phyloP scores from a whole-genome alignment of 2,113 vertebrate species.

The Microtus oregoni region DNA sequence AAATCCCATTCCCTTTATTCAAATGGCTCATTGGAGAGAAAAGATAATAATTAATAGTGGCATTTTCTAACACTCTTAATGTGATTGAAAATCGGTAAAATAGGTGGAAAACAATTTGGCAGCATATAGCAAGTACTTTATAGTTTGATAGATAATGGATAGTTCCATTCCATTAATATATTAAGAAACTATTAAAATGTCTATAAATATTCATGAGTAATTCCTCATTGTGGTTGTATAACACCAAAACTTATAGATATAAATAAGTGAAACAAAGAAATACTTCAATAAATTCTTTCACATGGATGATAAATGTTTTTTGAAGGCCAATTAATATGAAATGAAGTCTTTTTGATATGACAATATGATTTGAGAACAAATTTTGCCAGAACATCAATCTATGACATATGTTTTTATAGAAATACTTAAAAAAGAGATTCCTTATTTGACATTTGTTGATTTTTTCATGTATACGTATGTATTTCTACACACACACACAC shows the following conservation, averaged over 20 bases:
- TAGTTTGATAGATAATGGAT: constrained; percentile 6
- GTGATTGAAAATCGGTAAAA: constrained; percentile 55
- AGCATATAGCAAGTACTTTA: neutral
- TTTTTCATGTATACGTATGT: neutral
- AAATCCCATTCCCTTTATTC: constrained; percentile 6
- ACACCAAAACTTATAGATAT: constrained; percentile 3
- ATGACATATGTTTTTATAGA: neutral
- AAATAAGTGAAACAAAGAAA: neutral
- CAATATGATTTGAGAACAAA: neutral
- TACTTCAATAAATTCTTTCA: neutral
- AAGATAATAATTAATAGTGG: constrained; percentile 46
- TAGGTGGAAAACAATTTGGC: constrained; percentile 56
- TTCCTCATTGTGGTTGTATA: constrained; percentile 1
- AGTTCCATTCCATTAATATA: constrained; percentile 34
- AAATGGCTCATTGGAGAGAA: constrained; percentile 36
- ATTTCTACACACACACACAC: neutral
- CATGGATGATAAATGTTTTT: neutral
- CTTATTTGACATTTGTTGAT: neutral
- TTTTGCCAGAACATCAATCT: neutral
- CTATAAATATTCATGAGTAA: constrained; percentile 39
- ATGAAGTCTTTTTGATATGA: neutral
- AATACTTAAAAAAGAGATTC: neutral
- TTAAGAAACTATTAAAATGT: constrained; percentile 12
- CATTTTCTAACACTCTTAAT: constrained; percentile 23
- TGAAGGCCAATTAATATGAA: neutral